phyloP scores from a whole-genome alignment of 2,888 invertebrate genomes.

The Physocephala rufipes region DNA sequence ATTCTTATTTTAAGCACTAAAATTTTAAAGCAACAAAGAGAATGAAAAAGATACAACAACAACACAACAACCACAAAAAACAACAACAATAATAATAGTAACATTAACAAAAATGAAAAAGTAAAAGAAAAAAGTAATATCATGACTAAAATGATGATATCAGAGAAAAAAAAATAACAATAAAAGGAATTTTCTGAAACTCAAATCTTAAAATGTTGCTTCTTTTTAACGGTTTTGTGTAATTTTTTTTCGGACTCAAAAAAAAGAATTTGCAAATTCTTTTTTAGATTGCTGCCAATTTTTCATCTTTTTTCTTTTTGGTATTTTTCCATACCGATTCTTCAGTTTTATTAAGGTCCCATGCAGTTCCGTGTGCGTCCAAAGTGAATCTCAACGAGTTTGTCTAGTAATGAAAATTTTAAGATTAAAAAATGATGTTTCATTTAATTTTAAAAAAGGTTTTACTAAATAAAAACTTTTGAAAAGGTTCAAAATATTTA shows the following conservation, averaged over 20 bases:
- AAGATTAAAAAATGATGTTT: too few relatives aligned
- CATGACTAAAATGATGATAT: too few relatives aligned
- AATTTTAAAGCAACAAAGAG: slow-evolving; percentile 25
- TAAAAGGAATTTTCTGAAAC: slow-evolving; percentile 38
- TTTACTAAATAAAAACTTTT: too few relatives aligned
- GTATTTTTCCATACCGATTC: slow-evolving; percentile 41
- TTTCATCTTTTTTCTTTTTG: slow-evolving; percentile 49
- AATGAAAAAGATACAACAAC: slow-evolving; percentile 28
- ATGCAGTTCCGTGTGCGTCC: slow-evolving; percentile 62
- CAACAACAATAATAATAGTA: slow-evolving; percentile 23
- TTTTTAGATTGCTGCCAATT: not conserved
- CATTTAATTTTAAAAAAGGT: too few relatives aligned
- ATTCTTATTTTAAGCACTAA: slow-evolving; percentile 38
- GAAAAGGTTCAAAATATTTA: too few relatives aligned
- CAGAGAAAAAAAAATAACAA: slow-evolving; percentile 38
- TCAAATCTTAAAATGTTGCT: slow-evolving; percentile 43
- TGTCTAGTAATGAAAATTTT: not conserved
- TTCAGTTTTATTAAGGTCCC: not conserved
- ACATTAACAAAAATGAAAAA: slow-evolving; percentile 46
- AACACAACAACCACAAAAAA: slow-evolving; percentile 29
- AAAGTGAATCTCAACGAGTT: slow-evolving; percentile 43
- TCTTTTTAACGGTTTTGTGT: slow-evolving; percentile 25
- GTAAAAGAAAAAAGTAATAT: slow-evolving; percentile 11
- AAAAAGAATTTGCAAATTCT: too few relatives aligned
- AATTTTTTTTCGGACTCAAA: not conserved